phyloP scores from a whole-genome alignment of 2,113 vertebrate species.

The Acrocephalus arundinaceus region DNA sequence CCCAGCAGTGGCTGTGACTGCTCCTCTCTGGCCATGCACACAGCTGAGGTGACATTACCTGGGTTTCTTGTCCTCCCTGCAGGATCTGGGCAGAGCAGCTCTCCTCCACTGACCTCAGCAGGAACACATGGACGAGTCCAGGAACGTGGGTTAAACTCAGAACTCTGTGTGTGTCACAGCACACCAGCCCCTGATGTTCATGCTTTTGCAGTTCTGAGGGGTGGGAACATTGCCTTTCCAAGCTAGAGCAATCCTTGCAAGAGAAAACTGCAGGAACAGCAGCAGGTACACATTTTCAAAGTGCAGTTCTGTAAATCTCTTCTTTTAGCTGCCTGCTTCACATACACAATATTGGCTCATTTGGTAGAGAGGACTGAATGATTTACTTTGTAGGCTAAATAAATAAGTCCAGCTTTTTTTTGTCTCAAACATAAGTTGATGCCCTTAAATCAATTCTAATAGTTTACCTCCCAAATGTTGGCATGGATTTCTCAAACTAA shows the following conservation, averaged over 20 bases:
- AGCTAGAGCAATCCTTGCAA: neutral
- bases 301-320: neutral
- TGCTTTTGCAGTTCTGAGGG: neutral
- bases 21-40: neutral
- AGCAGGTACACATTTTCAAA: neutral
- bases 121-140: rapidly evolving
- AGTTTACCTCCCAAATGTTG: neutral
- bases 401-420: neutral
- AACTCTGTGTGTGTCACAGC: neutral
- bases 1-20: rapidly evolving
- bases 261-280: neutral
- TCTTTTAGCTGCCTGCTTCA: neutral
- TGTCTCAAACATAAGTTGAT: neutral
- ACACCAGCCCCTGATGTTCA: rapidly evolving
- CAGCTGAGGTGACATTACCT: rapidly evolving
- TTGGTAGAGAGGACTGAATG: neutral
- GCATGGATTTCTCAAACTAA: neutral
- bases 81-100: neutral
- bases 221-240: neutral
- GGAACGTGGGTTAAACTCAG: neutral
- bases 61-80: neutral
- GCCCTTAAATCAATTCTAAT: neutral
- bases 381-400: neutral
- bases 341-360: neutral
- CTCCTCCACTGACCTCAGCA: neutral